A percentile compares a stretch with the other conserved stretches of the same genome.
These are phyloP conservation scores for Pyrgilauda ruficollis DNA, from an alignment of 2,113 vertebrate species.

Conservation along the genomic window DNA sequence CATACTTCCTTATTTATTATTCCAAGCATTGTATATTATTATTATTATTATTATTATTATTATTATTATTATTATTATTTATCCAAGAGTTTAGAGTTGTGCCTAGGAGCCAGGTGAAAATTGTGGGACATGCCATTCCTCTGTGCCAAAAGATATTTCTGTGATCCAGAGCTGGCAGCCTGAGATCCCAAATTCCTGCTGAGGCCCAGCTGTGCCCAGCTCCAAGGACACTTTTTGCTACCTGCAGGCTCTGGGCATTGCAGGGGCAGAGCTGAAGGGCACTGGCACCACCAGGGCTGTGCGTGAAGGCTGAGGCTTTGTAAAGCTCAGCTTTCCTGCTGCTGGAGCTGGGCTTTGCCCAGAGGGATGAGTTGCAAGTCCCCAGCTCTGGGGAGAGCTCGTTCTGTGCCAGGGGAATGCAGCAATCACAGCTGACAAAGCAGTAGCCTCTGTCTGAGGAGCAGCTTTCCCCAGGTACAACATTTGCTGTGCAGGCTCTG, in stretches of 20 bases:
- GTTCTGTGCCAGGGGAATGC: neutral
- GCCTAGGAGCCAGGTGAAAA: neutral
- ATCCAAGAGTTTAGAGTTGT: neutral
- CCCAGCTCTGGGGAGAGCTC: neutral
- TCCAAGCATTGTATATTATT: neutral
- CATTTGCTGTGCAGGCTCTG: too few species aligned
- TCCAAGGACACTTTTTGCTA: neutral
- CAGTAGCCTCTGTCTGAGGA: neutral
- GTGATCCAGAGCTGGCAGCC: neutral
- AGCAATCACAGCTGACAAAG: neutral
- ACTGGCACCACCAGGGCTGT: accelerated
- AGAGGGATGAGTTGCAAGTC: neutral
- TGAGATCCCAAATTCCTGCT: neutral
- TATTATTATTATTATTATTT: too few species aligned
- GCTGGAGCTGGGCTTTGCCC: neutral
- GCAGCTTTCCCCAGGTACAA: neutral
- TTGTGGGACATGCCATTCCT: neutral
- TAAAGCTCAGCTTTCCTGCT: neutral
- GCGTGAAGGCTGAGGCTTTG: neutral
- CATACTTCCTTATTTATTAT: neutral
- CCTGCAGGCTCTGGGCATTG: neutral
- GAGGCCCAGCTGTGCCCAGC: neutral
- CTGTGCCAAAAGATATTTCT: neutral
- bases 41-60: too few species aligned
- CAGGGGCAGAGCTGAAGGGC: neutral